phyloP scores from a whole-genome alignment of 2,888 invertebrate genomes.

The Pheosia tremula region DNA sequence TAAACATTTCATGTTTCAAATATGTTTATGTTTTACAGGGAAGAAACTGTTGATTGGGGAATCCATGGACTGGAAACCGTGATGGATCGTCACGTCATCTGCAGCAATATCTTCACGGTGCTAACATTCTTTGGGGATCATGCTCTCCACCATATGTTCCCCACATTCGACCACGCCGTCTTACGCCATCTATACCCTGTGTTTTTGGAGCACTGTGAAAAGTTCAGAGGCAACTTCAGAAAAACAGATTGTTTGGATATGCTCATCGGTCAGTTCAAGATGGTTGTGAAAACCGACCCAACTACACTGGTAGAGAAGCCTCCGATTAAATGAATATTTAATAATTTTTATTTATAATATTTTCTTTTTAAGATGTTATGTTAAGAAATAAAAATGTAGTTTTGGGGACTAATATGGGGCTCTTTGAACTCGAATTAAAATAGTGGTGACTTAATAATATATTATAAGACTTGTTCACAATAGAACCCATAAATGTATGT shows the following conservation, averaged over 20 bases:
- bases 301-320: constrained; percentile 16
- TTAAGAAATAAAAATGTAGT: no score
- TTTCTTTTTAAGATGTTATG: no score
- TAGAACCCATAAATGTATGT: no score
- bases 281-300: constrained; percentile 58
- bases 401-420: no score
- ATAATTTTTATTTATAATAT: no score
- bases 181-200: constrained; percentile 87
- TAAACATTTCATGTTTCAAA: no score
- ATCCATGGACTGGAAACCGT: constrained; percentile 90
- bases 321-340: no score
- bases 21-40: constrained; percentile 56
- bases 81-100: constrained; percentile 88
- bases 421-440: no score
- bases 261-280: constrained; percentile 65
- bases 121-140: constrained; percentile 92
- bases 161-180: constrained; percentile 90
- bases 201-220: constrained; percentile 84
- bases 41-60: constrained; percentile 88
- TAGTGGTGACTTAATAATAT: no score
- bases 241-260: constrained; percentile 62
- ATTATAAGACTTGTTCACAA: no score
- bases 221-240: constrained; percentile 84
- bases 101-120: constrained; percentile 86
- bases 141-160: constrained; percentile 91